Conservation (phyloP, 2,113 vertebrate genomes). For the Baryphthengus martii region DNA sequence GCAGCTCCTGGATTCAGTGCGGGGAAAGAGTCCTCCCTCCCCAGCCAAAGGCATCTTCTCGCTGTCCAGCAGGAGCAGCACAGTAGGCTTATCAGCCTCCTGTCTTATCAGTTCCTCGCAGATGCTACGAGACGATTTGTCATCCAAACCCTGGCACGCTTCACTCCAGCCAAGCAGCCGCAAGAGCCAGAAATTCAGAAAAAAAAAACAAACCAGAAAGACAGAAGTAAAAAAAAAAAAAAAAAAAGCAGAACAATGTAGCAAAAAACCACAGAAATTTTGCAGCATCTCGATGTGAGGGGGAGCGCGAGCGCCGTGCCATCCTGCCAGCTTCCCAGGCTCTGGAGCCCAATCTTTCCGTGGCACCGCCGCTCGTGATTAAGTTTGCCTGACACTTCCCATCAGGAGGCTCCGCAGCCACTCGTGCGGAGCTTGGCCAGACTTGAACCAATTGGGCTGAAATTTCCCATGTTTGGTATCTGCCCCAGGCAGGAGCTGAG, state of each 20-base stretch:
- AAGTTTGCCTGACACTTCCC: slow-evolving; percentile 12
- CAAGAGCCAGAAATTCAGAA: not conserved
- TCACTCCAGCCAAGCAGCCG: not conserved
- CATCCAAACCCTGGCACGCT: not conserved
- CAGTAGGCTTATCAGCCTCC: not conserved
- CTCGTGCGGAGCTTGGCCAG: not conserved
- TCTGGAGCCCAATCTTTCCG: not conserved
- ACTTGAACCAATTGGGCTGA: not conserved
- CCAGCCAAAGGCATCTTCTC: not conserved
- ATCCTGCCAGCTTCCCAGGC: not conserved
- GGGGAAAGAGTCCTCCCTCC: not conserved
- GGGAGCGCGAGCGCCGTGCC: accelerated
- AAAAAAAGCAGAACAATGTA: not conserved
- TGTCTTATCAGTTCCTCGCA: slow-evolving; percentile 50
- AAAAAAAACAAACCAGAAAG: no score
- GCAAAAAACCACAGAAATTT: not conserved
- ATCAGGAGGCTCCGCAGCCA: not conserved
- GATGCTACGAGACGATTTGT: slow-evolving; percentile 33
- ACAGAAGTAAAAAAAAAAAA: no score
- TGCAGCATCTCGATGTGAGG: not conserved
- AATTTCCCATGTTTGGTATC: slow-evolving; percentile 43
- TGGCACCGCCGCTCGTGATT: not conserved
- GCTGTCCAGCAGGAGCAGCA: not conserved
- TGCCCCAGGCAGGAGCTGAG: slow-evolving; percentile 24
- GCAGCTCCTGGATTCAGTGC: not conserved